Evolutionary conservation across 2,797 vertebrate genomes (phyloP).

Genomic region (Mormyrus proboscirostris): DNA sequence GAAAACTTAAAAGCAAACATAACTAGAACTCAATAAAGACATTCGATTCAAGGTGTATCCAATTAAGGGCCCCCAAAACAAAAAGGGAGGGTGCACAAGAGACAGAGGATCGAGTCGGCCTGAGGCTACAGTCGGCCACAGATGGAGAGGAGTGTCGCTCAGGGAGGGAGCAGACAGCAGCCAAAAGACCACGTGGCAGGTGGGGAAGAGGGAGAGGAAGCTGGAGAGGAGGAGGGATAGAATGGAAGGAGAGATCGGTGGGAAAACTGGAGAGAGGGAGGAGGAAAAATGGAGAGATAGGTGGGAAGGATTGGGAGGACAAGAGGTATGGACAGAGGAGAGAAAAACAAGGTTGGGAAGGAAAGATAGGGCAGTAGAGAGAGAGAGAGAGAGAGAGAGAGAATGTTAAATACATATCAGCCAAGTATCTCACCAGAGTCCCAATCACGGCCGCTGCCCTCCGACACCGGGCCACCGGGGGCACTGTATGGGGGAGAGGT

Average conservation of each 20-base stretch:
- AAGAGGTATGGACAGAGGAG: neutral
- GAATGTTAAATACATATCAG: neutral
- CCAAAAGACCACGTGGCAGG: neutral
- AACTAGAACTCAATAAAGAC: neutral
- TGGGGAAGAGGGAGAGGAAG: neutral
- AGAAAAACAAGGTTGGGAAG: neutral
- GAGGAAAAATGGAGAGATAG: neutral
- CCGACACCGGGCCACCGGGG: constrained; percentile 50
- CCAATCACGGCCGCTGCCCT: constrained; percentile 66
- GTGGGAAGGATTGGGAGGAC: too few relatives aligned
- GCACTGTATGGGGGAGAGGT: constrained; percentile 58
- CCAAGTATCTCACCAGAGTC: constrained; percentile 63
- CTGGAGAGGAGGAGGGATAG: neutral
- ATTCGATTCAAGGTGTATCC: neutral
- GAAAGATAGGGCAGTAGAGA: too few relatives aligned
- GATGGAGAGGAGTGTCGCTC: neutral
- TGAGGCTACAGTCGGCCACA: neutral
- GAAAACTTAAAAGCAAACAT: neutral
- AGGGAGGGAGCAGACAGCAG: neutral
- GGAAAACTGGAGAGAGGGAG: neutral
- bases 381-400: neutral
- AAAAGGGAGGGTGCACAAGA: neutral
- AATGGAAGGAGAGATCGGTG: neutral
- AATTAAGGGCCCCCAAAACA: neutral
- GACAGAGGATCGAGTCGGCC: neutral